Percentiles rank a stretch among this genome's conserved stretches.
Evolutionary conservation across 2,797 vertebrate species (phyloP).

Genomic region (Tragopan temminckii): DNA sequence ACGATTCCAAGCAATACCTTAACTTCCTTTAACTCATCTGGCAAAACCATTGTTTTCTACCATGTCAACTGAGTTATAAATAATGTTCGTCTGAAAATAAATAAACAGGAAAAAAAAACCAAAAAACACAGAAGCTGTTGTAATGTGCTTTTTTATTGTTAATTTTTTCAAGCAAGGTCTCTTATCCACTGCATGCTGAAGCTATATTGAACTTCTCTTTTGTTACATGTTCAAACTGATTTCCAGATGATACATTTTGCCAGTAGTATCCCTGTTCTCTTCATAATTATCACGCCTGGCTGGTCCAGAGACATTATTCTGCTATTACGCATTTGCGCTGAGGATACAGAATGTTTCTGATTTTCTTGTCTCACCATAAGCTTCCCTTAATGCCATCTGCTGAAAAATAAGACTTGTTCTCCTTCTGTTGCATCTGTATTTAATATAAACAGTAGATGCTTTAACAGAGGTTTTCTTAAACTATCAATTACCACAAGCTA

Average conservation of each 20-base stretch:
- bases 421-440: not conserved
- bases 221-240: not conserved
- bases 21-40: not conserved
- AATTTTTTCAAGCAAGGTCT: not conserved
- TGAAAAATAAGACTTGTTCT: slow-evolving; percentile 27
- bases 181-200: not conserved
- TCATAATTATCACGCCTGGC: slow-evolving; percentile 17
- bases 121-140: not conserved
- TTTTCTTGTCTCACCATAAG: slow-evolving; percentile 21
- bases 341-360: not conserved
- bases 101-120: not conserved
- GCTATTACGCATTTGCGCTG: not conserved
- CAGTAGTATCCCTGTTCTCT: not conserved
- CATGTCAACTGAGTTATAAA: not conserved
- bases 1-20: not conserved
- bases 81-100: not conserved
- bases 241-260: not conserved
- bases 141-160: not conserved
- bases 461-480: not conserved
- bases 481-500: not conserved
- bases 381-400: not conserved
- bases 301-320: slow-evolving; percentile 12
- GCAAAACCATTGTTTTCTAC: not conserved
- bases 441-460: not conserved
- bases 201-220: not conserved